A percentile compares a stretch with the other conserved stretches of the same genome.
Conservation (phyloP, 2,113 vertebrate species). For the Psittacara wagleri region DNA sequence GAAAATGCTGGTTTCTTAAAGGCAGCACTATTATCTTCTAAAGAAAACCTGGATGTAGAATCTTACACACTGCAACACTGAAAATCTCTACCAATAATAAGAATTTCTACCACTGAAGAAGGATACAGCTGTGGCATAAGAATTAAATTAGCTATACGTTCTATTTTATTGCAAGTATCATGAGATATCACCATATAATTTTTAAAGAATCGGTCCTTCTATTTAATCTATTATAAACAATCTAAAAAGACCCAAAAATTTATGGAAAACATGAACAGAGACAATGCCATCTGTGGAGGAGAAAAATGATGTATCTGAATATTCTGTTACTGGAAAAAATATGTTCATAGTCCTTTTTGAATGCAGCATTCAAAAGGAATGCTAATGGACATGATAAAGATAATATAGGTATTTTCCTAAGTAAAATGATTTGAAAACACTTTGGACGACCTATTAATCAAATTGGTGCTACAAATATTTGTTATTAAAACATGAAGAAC, state of each 20-base stretch:
- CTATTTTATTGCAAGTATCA: not conserved
- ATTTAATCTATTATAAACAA: not conserved
- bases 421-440: not conserved
- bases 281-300: not conserved
- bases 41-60: not conserved
- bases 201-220: not conserved
- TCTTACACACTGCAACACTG: not conserved
- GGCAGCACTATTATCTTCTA: not conserved
- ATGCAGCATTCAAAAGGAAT: not conserved
- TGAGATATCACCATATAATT: not conserved
- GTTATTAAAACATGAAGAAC: not conserved
- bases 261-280: not conserved
- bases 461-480: not conserved
- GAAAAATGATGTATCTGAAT: not conserved
- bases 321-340: not conserved
- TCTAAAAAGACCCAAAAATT: not conserved
- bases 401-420: not conserved
- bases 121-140: not conserved
- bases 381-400: not conserved
- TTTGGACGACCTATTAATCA: not conserved
- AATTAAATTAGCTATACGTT: not conserved
- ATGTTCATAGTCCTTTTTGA: not conserved
- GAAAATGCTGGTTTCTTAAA: not conserved
- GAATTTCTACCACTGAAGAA: not conserved
- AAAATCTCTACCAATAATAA: not conserved